These are phyloP conservation scores for Tachysurus fulvidraco DNA, from an alignment of 2,113 vertebrate genomes.

Conservation along the genomic window DNA sequence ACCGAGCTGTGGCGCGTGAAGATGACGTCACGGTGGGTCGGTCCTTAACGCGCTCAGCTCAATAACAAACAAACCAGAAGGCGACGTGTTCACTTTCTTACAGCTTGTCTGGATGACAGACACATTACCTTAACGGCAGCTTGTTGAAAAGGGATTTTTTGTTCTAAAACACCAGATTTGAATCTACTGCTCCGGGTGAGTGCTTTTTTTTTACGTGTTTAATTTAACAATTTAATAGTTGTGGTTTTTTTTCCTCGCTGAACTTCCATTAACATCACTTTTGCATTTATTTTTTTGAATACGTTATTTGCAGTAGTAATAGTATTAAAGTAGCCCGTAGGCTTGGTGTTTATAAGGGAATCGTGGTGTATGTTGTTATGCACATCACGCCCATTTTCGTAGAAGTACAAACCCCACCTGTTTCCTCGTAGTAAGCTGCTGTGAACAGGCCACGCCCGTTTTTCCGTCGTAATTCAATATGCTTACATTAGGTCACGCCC, in stretches of 20 bases:
- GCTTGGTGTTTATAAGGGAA: neutral
- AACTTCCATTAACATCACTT: neutral
- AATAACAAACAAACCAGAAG: neutral
- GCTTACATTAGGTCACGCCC: neutral
- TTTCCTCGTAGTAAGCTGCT: neutral
- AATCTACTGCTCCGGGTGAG: neutral
- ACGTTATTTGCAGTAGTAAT: neutral
- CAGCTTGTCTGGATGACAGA: neutral
- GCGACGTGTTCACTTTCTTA: neutral
- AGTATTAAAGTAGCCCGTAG: neutral
- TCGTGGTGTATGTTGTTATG: neutral
- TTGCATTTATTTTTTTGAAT: neutral
- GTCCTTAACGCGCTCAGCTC: neutral
- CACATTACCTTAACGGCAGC: neutral
- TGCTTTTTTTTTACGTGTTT: neutral
- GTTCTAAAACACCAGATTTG: neutral
- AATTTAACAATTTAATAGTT: no score
- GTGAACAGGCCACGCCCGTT: neutral
- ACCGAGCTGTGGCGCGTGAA: neutral
- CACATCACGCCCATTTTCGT: conserved; percentile 23
- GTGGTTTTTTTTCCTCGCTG: neutral
- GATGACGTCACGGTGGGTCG: neutral
- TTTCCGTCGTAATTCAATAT: neutral
- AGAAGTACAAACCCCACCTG: conserved; percentile 1
- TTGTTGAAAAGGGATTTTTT: neutral